Conservation (phyloP, 2,797 vertebrate species). For the Ceyx erithaca region DNA sequence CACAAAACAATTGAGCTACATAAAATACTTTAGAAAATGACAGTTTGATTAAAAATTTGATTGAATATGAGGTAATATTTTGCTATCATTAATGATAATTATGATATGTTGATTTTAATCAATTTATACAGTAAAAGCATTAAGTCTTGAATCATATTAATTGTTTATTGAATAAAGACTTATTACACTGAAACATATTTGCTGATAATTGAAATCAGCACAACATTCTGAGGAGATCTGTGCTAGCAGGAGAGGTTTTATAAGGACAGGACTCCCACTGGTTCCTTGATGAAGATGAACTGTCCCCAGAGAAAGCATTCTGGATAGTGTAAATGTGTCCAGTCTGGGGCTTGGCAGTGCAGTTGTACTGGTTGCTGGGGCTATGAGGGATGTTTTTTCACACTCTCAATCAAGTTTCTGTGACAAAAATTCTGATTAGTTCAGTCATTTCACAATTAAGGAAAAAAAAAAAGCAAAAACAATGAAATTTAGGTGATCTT, state of each 20-base stretch:
- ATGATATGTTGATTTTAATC: background rate
- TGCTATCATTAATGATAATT: background rate
- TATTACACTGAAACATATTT: background rate
- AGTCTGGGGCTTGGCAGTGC: background rate
- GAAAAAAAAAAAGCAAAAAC: background rate
- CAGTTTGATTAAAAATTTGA: background rate
- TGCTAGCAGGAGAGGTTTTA: constrained; percentile 11
- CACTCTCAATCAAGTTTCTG: background rate
- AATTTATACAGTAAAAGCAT: background rate
- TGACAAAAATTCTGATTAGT: background rate
- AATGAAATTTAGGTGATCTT: background rate
- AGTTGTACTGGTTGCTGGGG: background rate
- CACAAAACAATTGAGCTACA: background rate
- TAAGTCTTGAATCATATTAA: background rate
- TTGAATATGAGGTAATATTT: background rate
- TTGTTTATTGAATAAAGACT: background rate
- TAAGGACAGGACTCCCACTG: constrained; percentile 22
- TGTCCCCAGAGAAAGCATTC: background rate
- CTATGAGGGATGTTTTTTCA: background rate
- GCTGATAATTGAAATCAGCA: background rate
- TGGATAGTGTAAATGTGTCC: constrained; percentile 13
- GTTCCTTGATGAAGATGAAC: constrained; percentile 2
- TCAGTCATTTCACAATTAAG: background rate
- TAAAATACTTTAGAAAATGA: background rate
- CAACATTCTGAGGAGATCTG: background rate